Base-by-base conservation (phyloP, 2,888 invertebrate genomes). In the Drosophila tripunctata region DNA sequence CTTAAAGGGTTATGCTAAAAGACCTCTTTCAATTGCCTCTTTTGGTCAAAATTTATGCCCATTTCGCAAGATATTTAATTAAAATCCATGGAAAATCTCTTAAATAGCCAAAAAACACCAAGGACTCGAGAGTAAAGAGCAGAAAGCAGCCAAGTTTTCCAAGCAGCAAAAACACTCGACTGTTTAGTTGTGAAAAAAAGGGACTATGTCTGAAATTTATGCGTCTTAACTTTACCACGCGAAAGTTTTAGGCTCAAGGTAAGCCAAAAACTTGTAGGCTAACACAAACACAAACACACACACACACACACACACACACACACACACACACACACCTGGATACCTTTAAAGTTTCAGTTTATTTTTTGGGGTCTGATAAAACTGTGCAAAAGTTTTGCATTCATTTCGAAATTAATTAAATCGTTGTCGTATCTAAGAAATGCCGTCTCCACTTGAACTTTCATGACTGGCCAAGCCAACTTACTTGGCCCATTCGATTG, bases 351-450 rank as follows among this genome's bases (percentile, higher is more conserved):
- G 76, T 80, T 78, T 76, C n/a, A 40, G 66, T 44, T 54, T 40
- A 62, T 48, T 27, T 27, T 27, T 8, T 68, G 51, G 41, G 35
- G n/a, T 56, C 52, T 60, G 76, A 80, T 81, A 80, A 75, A 65
- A 56, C 66, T 27, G 44, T 2, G 22, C 7, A 15, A 77, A 82
- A 79, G 69, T 78, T 82, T 64, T 55, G 67, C 57, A 64, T 77
- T 79, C 79, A 67, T 75, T 77, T 64, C 51, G 57, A 79, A 80
- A 82, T 80, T 80, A 80, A 80, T 80, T 82, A 82, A 80, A 79
- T 70, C 66, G 69, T 56, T 70, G 45, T 54, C 24, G 8, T 63
- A 72, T 64, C 71, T 71, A 15, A 5, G 30, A 43, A 24, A 38
- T 36, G 15, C 50, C 41, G 54, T 64, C 66, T 36, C 47, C 51